Base-by-base conservation (phyloP, 2,888 invertebrate species). In the Campoplex nolae region DNA sequence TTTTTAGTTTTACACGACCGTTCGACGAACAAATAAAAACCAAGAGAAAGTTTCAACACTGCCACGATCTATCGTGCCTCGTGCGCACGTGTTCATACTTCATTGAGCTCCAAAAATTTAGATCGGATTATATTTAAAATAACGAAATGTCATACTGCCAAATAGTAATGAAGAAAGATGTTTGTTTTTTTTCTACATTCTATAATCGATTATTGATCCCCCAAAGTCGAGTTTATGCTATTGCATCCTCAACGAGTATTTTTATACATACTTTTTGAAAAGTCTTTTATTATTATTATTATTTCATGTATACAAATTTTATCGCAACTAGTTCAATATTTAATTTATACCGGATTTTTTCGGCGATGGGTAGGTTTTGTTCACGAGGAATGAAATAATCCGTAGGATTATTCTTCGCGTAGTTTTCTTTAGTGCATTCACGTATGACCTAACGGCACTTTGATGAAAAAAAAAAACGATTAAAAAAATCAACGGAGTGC, bases 311-410 rank as follows among this genome's bases (percentile, higher is more conserved):
- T 38, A 75, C 54, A 82, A 82, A 82, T 62, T 71, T 71, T 83
- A 87, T 83, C 87, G 79, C 70, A 87, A 83, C 78, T 88, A 88
- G 82, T 80, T 87, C 74, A 85, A 85, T 88, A 86, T 88, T 88
- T 87, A 88, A 88, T 88, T 88, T 83, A 80, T 86, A 88, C 74
- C 73, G 70, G 35, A 77, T 51, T 75, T 76, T 79, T 68, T 56
- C 67, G 75, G 71, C 76, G 76, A 70, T 54, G 48, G 32, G 75
- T 35, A 45, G 35, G 70, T 48, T 58, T 23, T 45, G 45, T 56
- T 58, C 35, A 32, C 70, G 42, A 45, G 80, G 32, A 62, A 78
- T 23, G 0, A 16, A 62, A 67, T 18, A 67, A 54, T 74, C 65
- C 65, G 45, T 51, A 35, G 73, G 8, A 28, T 62, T 11, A 65